Evolutionary conservation across 2,888 invertebrate species (phyloP).

Genomic region (Syrphus vitripennis): DNA sequence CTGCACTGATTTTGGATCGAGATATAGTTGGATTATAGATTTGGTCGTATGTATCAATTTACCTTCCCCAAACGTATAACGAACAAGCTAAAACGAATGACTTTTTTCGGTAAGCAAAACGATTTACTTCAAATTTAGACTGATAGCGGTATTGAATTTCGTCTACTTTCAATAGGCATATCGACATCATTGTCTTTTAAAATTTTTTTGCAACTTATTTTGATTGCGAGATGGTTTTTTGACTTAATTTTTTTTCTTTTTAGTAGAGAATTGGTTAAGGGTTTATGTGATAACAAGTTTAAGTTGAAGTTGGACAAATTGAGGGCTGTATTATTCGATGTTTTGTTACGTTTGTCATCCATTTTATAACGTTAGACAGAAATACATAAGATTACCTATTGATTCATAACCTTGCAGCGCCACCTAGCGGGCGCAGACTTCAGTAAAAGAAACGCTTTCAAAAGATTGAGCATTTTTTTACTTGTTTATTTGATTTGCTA

Average conservation of each 20-base stretch:
- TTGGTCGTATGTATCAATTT: constrained; percentile 51
- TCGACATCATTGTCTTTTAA: too few species aligned
- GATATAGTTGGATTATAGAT: constrained; percentile 23
- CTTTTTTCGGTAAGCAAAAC: constrained; percentile 18
- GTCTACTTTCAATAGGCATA: background rate
- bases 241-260: background rate
- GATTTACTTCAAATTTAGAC: constrained; percentile 36
- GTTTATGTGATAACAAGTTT: background rate
- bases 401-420: too few species aligned
- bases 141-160: constrained; percentile 37
- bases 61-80: too few species aligned
- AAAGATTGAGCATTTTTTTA: too few species aligned
- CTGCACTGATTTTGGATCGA: constrained; percentile 8
- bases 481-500: too few species aligned
- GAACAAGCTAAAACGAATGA: too few species aligned
- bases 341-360: too few species aligned
- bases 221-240: background rate
- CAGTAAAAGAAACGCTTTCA: too few species aligned
- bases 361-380: too few species aligned
- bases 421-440: too few species aligned
- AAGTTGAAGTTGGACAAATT: background rate
- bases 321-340: too few species aligned
- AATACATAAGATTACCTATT: too few species aligned
- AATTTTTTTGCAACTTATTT: background rate
- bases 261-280: background rate